phyloP scores from a whole-genome alignment of 2,113 vertebrate species.

The Poeciliopsis turrubarensis region DNA sequence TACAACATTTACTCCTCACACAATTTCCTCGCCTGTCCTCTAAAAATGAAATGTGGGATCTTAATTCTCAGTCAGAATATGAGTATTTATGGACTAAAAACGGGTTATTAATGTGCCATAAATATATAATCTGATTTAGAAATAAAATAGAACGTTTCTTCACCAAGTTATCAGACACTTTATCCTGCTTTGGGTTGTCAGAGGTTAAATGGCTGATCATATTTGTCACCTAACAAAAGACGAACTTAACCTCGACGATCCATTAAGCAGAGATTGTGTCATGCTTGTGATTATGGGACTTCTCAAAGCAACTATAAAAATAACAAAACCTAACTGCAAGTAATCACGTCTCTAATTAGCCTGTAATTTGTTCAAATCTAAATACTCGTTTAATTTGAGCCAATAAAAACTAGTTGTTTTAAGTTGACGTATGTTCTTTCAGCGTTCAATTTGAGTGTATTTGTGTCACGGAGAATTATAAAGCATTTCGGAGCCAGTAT shows the following conservation, averaged over 20 bases:
- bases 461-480: background rate
- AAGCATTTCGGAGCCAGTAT: background rate
- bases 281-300: background rate
- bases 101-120: no score
- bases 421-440: background rate
- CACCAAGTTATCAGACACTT: background rate
- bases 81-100: no score
- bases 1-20: slow-evolving; percentile 36
- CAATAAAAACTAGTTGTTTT: background rate
- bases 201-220: no score
- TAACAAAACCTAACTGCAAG: background rate
- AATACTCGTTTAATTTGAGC: background rate
- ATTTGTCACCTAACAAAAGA: no score
- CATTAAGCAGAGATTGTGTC: background rate
- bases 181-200: background rate
- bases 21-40: slow-evolving; percentile 8
- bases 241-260: no score
- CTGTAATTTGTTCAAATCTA: background rate
- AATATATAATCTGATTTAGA: background rate
- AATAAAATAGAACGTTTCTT: background rate
- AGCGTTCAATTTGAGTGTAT: background rate
- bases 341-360: background rate
- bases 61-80: background rate
- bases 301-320: background rate
- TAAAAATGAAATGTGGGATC: background rate